Evolutionary conservation across 2,888 invertebrate species (phyloP).

Genomic region (Pinctada fucata): DNA sequence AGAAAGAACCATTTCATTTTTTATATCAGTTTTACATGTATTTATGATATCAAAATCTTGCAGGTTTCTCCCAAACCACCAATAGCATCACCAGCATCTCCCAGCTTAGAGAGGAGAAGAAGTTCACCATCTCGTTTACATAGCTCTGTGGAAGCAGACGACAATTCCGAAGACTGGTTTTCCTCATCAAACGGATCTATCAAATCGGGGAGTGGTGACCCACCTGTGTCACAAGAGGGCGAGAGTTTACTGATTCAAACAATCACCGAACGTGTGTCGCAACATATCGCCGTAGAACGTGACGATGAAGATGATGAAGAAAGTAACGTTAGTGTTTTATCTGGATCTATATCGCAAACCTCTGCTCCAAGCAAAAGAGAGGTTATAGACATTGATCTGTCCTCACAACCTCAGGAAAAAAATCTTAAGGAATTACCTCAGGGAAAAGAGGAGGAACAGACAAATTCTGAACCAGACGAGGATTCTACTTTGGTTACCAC

Average conservation of each 20-base stretch:
- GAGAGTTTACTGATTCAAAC: slow-evolving; percentile 56
- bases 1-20: too few relatives aligned
- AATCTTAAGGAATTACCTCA: background rate
- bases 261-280: slow-evolving; percentile 56
- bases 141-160: slow-evolving; percentile 22
- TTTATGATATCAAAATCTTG: too few relatives aligned
- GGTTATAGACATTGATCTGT: background rate
- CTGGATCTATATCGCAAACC: slow-evolving; percentile 30
- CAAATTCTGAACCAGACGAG: background rate
- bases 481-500: background rate
- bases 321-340: slow-evolving; percentile 29
- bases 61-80: background rate
- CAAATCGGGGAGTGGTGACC: slow-evolving; percentile 21
- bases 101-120: background rate
- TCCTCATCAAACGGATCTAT: slow-evolving; percentile 48
- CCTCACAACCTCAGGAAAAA: background rate
- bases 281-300: slow-evolving; percentile 44
- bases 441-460: background rate
- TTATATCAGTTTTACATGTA: too few relatives aligned
- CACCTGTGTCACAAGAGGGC: slow-evolving; percentile 40
- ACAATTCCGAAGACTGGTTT: slow-evolving; percentile 51
- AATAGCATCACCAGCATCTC: background rate
- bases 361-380: slow-evolving; percentile 16
- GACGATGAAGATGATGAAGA: slow-evolving; percentile 25
- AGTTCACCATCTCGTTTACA: background rate